Evolutionary conservation across 2,113 vertebrate species (phyloP).

Genomic region (Axis porcinus): DNA sequence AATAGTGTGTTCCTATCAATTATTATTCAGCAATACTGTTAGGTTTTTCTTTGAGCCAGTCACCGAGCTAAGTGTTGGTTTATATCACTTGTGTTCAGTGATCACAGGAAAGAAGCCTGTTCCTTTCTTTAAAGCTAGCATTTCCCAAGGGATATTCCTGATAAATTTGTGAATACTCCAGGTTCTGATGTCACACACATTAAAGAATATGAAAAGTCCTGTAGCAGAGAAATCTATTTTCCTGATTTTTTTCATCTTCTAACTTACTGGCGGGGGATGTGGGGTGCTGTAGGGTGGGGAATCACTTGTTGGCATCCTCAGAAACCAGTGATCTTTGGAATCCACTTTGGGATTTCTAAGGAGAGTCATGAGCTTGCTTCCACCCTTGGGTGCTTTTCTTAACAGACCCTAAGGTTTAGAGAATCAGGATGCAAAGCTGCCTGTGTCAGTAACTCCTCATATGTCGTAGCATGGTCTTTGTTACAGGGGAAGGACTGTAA

Average conservation of each 20-base stretch:
- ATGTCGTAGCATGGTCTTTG: neutral
- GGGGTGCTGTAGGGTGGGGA: neutral
- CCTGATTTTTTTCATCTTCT: neutral
- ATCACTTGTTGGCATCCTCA: neutral
- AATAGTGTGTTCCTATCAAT: neutral
- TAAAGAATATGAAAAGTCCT: neutral
- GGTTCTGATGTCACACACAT: neutral
- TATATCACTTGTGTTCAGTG: neutral
- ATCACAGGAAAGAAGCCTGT: neutral
- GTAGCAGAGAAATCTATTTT: neutral
- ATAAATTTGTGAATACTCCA: neutral
- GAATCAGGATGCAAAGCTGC: neutral
- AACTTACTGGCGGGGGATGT: neutral
- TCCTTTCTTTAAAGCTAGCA: conserved; percentile 19
- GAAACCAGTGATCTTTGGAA: neutral
- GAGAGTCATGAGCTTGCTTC: neutral
- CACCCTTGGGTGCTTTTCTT: neutral
- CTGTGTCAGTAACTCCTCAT: neutral
- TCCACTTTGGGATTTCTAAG: neutral
- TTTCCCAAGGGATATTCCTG: neutral
- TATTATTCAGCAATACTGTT: neutral
- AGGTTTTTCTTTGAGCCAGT: neutral
- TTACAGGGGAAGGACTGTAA: neutral
- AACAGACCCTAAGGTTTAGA: neutral
- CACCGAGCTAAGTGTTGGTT: neutral